Conservation (phyloP, 2,888 invertebrate genomes). For the Notodromas monacha region DNA sequence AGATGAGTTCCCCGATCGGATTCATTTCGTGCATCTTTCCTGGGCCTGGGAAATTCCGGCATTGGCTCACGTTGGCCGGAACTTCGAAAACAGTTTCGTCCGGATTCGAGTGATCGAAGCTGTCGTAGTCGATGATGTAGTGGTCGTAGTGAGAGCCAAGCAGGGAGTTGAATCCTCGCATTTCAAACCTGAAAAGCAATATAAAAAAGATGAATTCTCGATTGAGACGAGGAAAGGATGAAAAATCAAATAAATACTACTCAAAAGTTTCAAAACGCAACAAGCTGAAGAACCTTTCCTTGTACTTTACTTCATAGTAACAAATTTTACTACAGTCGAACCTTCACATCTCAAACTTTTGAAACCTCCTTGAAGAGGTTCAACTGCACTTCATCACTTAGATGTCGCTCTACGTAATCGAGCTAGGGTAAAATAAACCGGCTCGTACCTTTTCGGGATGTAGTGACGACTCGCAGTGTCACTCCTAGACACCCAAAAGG, state of each 20-base stretch:
- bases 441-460: no score
- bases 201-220: conserved; percentile 4
- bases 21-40: conserved; percentile 32
- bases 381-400: no score
- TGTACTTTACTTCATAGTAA: no score
- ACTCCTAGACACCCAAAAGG: conserved; percentile 63
- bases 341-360: no score
- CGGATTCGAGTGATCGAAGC: conserved; percentile 15
- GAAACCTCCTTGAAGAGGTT: no score
- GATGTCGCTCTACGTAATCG: no score
- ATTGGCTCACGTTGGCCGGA: neutral
- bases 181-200: conserved; percentile 24
- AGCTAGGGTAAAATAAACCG: no score
- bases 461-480: no score
- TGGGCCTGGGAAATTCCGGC: conserved; percentile 46
- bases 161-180: conserved; percentile 65
- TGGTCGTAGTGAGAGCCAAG: conserved; percentile 89
- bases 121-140: conserved; percentile 49
- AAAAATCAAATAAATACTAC: no score
- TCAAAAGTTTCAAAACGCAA: no score
- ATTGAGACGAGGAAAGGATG: neutral
- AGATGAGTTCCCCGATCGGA: conserved; percentile 67
- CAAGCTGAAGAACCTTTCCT: no score
- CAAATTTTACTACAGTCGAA: no score
- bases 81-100: neutral